These are phyloP conservation scores for Trichoplusia ni DNA, from an alignment of 1,140 invertebrate species.

Conservation along the genomic window DNA sequence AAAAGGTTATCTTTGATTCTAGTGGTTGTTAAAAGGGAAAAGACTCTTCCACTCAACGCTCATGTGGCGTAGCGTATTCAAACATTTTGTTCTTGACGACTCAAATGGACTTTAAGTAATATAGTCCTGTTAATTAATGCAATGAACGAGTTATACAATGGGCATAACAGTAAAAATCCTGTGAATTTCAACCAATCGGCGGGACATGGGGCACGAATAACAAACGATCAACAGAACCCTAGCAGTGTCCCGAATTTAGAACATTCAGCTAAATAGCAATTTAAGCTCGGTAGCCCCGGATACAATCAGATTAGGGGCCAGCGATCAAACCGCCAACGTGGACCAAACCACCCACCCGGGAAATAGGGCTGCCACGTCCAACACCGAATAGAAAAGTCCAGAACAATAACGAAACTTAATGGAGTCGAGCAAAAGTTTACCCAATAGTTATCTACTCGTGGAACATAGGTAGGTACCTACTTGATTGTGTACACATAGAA, in stretches of 20 bases:
- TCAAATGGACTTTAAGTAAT: no score
- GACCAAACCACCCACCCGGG: not conserved
- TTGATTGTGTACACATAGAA: no score
- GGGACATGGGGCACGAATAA: not conserved
- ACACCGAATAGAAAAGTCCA: not conserved
- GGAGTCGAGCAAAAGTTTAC: not conserved
- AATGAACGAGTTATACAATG: not conserved
- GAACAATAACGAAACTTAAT: not conserved
- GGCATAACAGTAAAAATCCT: not conserved
- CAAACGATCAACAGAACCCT: constrained; percentile 19
- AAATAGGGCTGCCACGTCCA: not conserved
- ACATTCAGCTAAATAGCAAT: constrained; percentile 32
- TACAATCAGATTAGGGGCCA: constrained; percentile 21
- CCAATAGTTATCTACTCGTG: no score
- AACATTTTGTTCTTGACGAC: no score
- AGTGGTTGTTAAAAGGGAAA: no score
- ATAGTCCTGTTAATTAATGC: no score
- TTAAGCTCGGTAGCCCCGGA: constrained; percentile 8
- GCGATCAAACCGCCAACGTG: constrained; percentile 5
- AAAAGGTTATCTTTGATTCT: no score
- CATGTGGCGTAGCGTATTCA: no score
- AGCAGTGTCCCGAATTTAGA: not conserved
- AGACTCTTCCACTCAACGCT: no score
- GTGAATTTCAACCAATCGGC: not conserved
- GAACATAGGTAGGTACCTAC: no score